These are phyloP conservation scores for Parasteatoda lunata DNA, from an alignment of 2,888 invertebrate genomes.

Conservation along the genomic window DNA sequence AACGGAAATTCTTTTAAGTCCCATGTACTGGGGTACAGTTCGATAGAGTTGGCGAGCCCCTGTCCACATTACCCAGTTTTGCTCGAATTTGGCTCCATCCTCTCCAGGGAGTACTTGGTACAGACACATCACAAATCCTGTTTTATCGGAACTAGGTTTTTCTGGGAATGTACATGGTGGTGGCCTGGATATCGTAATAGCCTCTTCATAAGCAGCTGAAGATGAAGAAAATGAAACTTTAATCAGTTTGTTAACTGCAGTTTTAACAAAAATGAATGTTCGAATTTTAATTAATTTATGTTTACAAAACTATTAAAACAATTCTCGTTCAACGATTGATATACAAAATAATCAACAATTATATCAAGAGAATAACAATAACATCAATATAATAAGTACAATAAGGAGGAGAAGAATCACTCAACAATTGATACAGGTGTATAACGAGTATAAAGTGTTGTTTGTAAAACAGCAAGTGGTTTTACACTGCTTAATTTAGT, in stretches of 20 bases:
- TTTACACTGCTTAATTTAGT: too few species aligned
- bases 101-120: constrained; percentile 82
- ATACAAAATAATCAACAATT: too few species aligned
- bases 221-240: neutral
- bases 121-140: constrained; percentile 92
- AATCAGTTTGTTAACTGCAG: neutral
- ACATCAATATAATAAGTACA: too few species aligned
- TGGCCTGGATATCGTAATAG: constrained; percentile 48
- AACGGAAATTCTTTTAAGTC: constrained; percentile 88
- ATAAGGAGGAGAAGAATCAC: too few species aligned
- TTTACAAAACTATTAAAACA: too few species aligned
- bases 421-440: too few species aligned
- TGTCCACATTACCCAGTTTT: constrained; percentile 96
- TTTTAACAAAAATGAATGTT: neutral
- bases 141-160: constrained; percentile 55
- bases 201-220: constrained; percentile 62
- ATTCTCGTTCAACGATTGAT: too few species aligned
- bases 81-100: constrained; percentile 91
- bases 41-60: constrained; percentile 92
- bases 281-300: too few species aligned
- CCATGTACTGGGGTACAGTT: constrained; percentile 87
- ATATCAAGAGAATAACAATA: too few species aligned
- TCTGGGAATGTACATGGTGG: constrained; percentile 53
- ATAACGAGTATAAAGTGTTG: too few species aligned
- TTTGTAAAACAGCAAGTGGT: too few species aligned